Base-by-base conservation (phyloP, 2,113 vertebrate species). In the Syngnathoides biaculeatus region DNA sequence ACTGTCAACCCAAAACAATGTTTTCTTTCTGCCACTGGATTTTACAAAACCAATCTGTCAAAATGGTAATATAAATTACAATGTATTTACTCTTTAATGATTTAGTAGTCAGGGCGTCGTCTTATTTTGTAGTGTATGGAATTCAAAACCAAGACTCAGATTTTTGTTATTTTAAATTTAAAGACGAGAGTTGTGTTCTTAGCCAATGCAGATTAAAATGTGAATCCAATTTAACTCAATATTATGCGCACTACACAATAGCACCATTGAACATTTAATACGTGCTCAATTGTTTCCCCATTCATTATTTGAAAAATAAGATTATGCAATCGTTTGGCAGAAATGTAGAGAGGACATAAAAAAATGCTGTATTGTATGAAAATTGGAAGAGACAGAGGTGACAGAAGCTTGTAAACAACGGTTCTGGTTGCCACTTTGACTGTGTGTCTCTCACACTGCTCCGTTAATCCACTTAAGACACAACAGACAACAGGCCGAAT, bases 391-490 rank as follows among this genome's bases (percentile, higher is more conserved):
- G 79, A 83, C 83, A 72, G 83, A 83, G 79, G 82, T 59, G 78
- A 79, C 81, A 81, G 81, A 47, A 66, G 78, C 78, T 81, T 80
- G 80, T 84, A 86, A 90, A 88, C 79, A 86, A 82, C 59, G 71
- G 86, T 73, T 81, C 69, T 82, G 88, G 85, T 60, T 88, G 88
- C 82, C 86, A 89, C 81, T 86, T 75, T 82, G 84, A 77, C 76
- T 78, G 78, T 78, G 64, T 81, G 82, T 87, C 84, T 86, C 80
- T 60, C 85, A 84, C 87, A 84, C 83, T 85, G 59, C 85, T 77
- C 73, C 67, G 78, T 81, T 89, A 90, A 91, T 92, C 90, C 90
- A 87, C 84, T 91, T 89, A 89, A 74, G 56, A 82, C 73, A 88
- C 83, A 87, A 83, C 65, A 79, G 81, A 80, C 75, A 72, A 52